Evolutionary conservation across 2,113 vertebrate species (phyloP).

Genomic region (Mastomys coucha): DNA sequence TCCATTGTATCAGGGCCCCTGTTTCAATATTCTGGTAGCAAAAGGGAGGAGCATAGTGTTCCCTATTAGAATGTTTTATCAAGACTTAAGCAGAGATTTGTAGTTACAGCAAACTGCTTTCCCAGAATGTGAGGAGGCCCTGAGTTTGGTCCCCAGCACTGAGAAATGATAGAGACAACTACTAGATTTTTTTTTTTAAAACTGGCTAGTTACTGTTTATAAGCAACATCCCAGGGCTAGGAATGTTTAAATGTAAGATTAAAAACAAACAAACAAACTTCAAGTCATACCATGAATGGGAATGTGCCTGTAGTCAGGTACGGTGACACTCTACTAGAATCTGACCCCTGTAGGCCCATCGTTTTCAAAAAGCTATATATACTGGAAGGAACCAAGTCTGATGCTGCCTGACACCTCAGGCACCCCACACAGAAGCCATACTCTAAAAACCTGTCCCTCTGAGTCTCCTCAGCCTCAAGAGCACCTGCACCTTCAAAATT

Average conservation of each 20-base stretch:
- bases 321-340: neutral
- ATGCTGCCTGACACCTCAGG: neutral
- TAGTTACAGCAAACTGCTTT: neutral
- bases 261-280: neutral
- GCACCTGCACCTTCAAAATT: neutral
- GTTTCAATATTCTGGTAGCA: neutral
- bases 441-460: neutral
- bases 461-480: neutral
- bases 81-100: neutral
- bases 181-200: neutral
- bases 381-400: neutral
- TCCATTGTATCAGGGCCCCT: no score
- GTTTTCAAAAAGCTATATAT: no score
- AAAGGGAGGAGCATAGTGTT: neutral
- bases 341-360: neutral
- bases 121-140: neutral
- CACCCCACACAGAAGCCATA: neutral
- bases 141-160: neutral
- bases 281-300: neutral
- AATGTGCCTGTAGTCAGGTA: neutral
- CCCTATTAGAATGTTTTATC: no score
- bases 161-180: neutral
- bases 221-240: neutral
- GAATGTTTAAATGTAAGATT: neutral
- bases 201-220: neutral